Evolutionary conservation across 1,140 invertebrate genomes (phyloP).

Genomic region (Vollenhovia emeryi): DNA sequence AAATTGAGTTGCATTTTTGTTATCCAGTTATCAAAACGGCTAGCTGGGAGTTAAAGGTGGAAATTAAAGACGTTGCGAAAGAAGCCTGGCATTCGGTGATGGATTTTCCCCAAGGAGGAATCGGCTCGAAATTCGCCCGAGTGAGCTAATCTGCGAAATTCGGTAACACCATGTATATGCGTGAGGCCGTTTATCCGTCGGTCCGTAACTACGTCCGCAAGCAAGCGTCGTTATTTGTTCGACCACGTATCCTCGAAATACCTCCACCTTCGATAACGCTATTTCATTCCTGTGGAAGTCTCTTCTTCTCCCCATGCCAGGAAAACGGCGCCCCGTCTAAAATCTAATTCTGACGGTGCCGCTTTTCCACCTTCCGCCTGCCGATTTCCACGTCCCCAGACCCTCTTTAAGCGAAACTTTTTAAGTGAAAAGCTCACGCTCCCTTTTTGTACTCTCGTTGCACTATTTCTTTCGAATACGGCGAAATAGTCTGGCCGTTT

Average conservation of each 20-base stretch:
- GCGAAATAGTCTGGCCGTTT: slow-evolving; percentile 51
- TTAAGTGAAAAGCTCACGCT: slow-evolving; percentile 74
- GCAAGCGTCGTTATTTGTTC: slow-evolving; percentile 60
- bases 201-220: slow-evolving; percentile 41
- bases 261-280: slow-evolving; percentile 62
- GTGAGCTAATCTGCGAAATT: slow-evolving; percentile 11
- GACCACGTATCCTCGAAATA: slow-evolving; percentile 47
- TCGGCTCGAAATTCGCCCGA: not conserved
- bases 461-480: slow-evolving; percentile 54
- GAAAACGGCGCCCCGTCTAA: slow-evolving; percentile 67
- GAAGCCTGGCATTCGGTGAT: not conserved
- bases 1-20: not conserved
- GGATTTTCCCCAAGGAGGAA: not conserved
- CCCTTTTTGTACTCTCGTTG: slow-evolving; percentile 55
- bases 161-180: slow-evolving; percentile 5
- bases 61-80: too few relatives aligned
- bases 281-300: slow-evolving; percentile 59
- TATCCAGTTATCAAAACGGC: not conserved
- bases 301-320: slow-evolving; percentile 43
- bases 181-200: slow-evolving; percentile 25
- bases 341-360: slow-evolving; percentile 70
- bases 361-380: slow-evolving; percentile 26
- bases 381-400: slow-evolving; percentile 57
- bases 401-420: slow-evolving; percentile 73
- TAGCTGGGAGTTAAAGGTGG: too few relatives aligned